Evolutionary conservation across 2,888 invertebrate species (phyloP), one percentile per base, ranked within the genome.

Genomic region (Eristalis tenax): DNA sequence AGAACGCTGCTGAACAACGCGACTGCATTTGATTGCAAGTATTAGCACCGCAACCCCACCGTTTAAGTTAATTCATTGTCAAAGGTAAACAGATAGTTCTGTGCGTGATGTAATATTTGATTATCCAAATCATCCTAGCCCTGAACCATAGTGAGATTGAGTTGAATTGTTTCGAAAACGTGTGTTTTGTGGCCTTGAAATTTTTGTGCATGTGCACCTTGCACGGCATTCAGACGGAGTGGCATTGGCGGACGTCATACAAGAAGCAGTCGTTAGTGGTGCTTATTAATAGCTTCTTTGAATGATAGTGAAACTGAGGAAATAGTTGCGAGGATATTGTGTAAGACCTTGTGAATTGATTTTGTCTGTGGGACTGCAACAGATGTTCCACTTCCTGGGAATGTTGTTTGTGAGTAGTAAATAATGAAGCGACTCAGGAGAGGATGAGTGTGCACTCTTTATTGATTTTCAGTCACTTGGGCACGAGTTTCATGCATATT

Each of bases 11-110:
- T 32, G 32, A 32, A 64, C 59, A 56, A 26, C 63, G 38, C 35
- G 57, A 69, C 43, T 77, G 80, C 85, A 85, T 81, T 81, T 69
- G 63, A 63, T 64, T 74, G 63, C 38, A 73, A 76, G 65, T 64
- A 43, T 65, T 65, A 28, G 50, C 18, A 5, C 28, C 5, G 28
- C 18, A 50, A 8, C 18, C 50, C 18, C 50, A 38, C 50, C 18
- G 18, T 50, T 18, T 50, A 50, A 50, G 18, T 50, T 50, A 50
- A 50, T 50, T 50, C 50, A 18, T 50, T 50, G 50, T 50, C 50
- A 50, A 50, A 50, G 50, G 50, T 50, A 50, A 18, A 18, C 50
- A 8, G 18, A 18, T 18, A 8, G 50, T 50, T 50, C 22, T 28
- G n/a, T 40, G 13, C 23, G 61, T 69, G 76, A 43, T 61, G 43